These are phyloP conservation scores for Pseudochirops cupreus DNA, from an alignment of 2,797 vertebrate species.

Conservation along the genomic window DNA sequence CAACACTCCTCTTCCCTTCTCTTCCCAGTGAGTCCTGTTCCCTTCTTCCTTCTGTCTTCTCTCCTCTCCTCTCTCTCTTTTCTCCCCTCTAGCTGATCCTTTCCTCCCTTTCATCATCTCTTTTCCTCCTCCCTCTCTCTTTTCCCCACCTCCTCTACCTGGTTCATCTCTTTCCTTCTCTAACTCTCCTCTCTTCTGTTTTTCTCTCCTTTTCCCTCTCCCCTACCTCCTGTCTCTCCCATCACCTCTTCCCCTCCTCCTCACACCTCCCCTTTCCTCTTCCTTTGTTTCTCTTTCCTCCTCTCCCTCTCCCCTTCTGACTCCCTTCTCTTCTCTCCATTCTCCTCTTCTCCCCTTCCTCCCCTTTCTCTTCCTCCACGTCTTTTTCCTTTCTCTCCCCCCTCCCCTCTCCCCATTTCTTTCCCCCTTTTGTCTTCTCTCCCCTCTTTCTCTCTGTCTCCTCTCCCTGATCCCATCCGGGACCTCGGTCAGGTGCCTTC, in stretches of 20 bases:
- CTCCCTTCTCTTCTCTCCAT: neutral
- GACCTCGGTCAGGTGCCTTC: slow-evolving; percentile 16
- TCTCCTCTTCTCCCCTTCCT: neutral
- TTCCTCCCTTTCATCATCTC: neutral
- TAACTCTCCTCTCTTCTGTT: neutral
- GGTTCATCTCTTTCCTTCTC: neutral
- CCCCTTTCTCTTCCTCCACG: neutral
- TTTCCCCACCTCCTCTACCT: neutral
- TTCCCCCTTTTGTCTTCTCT: neutral
- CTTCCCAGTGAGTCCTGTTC: neutral
- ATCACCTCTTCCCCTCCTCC: neutral
- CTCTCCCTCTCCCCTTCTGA: neutral
- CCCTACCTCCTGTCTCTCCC: neutral
- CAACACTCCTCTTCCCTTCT: neutral
- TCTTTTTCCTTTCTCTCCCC: slow-evolving; percentile 60
- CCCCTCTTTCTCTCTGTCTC: slow-evolving; percentile 59
- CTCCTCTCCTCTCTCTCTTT: slow-evolving; percentile 24
- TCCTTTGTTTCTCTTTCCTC: neutral
- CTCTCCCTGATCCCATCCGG: slow-evolving; percentile 43
- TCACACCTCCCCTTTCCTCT: neutral
- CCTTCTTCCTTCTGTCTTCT: slow-evolving; percentile 59
- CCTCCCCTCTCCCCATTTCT: slow-evolving; percentile 45
- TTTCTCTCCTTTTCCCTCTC: neutral
- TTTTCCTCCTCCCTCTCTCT: neutral
- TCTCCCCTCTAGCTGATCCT: neutral